A percentile compares a stretch with the other conserved stretches of the same genome.
phyloP scores from a whole-genome alignment of 92 coral and sea anemone genomes.

The Porites lobata region DNA sequence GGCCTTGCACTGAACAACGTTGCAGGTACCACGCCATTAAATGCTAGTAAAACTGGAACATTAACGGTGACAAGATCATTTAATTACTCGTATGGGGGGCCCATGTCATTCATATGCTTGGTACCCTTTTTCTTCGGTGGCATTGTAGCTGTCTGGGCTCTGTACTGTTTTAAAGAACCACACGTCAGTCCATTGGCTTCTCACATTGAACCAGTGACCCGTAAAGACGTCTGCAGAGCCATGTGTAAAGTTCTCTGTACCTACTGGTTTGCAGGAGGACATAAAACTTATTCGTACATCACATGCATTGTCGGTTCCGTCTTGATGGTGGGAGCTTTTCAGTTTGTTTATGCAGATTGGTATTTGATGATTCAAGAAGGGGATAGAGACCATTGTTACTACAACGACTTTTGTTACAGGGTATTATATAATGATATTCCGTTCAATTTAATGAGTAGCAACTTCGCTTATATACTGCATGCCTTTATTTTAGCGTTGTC shows the following conservation, averaged over 20 bases:
- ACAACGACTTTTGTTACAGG: conserved; percentile 91
- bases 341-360: conserved; percentile 92
- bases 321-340: conserved; percentile 87
- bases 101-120: neutral
- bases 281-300: conserved; percentile 76
- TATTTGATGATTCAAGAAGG: conserved; percentile 81
- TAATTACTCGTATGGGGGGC: neutral
- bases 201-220: neutral
- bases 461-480: conserved; percentile 75
- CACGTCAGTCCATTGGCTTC: neutral
- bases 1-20: conserved; percentile 15
- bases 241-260: conserved; percentile 55
- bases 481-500: conserved; percentile 77
- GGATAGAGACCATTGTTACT: conserved; percentile 87
- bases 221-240: conserved; percentile 48
- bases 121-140: neutral
- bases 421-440: conserved; percentile 76
- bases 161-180: neutral
- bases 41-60: neutral
- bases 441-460: conserved; percentile 87
- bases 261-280: conserved; percentile 70
- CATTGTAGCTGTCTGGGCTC: neutral
- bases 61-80: conserved; percentile 5
- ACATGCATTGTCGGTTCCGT: conserved; percentile 89
- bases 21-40: neutral